phyloP scores from a whole-genome alignment of 2,797 vertebrate genomes.

The Gymnoscopelus braueri region DNA sequence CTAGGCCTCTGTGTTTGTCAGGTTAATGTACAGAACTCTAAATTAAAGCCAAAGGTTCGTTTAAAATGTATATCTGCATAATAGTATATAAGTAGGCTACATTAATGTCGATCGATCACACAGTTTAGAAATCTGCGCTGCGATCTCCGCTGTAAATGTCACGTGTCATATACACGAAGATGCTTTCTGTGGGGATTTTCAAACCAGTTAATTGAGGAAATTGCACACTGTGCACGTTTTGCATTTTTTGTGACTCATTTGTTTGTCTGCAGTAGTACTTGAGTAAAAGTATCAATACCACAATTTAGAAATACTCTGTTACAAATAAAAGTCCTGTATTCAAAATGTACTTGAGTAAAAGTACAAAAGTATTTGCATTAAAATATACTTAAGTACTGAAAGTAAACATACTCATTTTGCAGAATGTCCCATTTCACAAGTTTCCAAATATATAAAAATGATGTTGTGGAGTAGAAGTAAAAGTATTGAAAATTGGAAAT shows the following conservation, averaged over 20 bases:
- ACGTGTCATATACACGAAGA: neutral
- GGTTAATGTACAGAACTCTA: neutral
- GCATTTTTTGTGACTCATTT: slow-evolving; percentile 8
- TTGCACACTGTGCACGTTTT: too few relatives aligned
- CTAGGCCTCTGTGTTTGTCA: neutral
- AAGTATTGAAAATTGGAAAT: too few relatives aligned
- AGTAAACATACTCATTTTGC: too few relatives aligned
- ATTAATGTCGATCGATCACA: neutral
- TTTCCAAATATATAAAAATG: too few relatives aligned
- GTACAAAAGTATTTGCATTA: too few relatives aligned
- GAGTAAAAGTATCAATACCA: too few relatives aligned
- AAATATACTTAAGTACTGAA: too few relatives aligned
- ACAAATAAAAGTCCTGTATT: too few relatives aligned
- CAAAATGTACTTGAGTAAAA: too few relatives aligned
- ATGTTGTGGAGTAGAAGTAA: too few relatives aligned
- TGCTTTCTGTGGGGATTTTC: neutral
- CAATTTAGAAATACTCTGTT: too few relatives aligned
- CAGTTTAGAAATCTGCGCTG: neutral
- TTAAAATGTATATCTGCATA: neutral
- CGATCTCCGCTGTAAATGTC: slow-evolving; percentile 1
- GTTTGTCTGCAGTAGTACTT: slow-evolving; percentile 10
- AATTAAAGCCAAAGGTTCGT: neutral
- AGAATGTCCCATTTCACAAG: too few relatives aligned
- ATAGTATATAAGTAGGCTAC: neutral
- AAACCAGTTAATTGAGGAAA: neutral